A percentile compares a stretch with the other conserved stretches of the same genome.
These are phyloP conservation scores for Gymnoscopelus microlampas DNA, from an alignment of 2,797 vertebrate genomes.

Conservation along the genomic window DNA sequence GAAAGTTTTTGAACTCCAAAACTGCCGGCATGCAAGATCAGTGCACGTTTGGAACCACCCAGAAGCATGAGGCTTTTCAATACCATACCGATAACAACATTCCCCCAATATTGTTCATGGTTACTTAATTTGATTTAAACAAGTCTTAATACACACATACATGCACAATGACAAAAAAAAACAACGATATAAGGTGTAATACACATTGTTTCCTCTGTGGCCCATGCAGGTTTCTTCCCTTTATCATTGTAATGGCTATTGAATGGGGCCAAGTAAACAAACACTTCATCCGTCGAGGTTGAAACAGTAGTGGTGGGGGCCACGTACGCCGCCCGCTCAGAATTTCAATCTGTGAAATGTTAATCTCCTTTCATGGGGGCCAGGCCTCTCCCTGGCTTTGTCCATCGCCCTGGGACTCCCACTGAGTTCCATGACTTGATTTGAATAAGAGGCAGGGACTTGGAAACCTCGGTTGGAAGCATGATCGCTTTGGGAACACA, in stretches of 20 bases:
- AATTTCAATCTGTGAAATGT: slow-evolving; percentile 80
- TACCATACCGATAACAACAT: slow-evolving; percentile 31
- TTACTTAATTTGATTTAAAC: slow-evolving; percentile 59
- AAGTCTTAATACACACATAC: slow-evolving; percentile 51
- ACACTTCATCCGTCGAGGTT: slow-evolving; percentile 74
- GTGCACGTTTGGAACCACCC: slow-evolving; percentile 48
- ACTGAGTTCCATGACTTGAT: slow-evolving; percentile 67
- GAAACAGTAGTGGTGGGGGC: slow-evolving; percentile 66
- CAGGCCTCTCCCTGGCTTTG: slow-evolving; percentile 68
- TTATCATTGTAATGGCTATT: slow-evolving; percentile 80
- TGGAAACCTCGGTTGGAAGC: slow-evolving; percentile 55
- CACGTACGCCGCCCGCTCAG: slow-evolving; percentile 49
- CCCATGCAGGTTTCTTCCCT: slow-evolving; percentile 47
- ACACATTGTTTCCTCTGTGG: slow-evolving; percentile 36
- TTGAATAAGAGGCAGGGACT: slow-evolving; percentile 70
- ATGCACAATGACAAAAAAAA: slow-evolving; percentile 45
- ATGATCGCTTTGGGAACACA: slow-evolving; percentile 35
- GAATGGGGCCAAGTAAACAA: slow-evolving; percentile 78
- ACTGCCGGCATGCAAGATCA: slow-evolving; percentile 13
- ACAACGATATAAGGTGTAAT: slow-evolving; percentile 37
- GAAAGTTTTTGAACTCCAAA: too few species aligned
- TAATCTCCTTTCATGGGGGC: slow-evolving; percentile 79
- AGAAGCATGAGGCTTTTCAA: slow-evolving; percentile 47
- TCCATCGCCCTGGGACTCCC: slow-evolving; percentile 62
- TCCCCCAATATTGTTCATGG: slow-evolving; percentile 32